Evolutionary conservation across 2,113 vertebrate genomes (phyloP), one percentile per base, ranked within the genome.

Genomic region (Psettodes erumei): DNA sequence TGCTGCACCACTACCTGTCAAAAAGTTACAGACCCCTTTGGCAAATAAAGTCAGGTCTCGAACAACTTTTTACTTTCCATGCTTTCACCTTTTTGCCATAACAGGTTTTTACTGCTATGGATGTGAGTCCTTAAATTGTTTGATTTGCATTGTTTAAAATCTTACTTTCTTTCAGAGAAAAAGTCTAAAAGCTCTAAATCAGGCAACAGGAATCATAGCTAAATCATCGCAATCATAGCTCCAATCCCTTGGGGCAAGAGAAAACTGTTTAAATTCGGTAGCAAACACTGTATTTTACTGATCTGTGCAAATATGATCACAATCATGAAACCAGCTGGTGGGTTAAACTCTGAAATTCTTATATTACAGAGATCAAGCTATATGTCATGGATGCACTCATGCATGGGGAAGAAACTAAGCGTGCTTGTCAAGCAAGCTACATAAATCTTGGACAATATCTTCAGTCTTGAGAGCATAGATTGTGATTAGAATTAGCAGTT

Each of bases 1-100:
- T 28, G 79, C 85, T 82, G 68, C 84, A 88, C 86, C 82, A 66
- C 53, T 30, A 66, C 81, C 86, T 91, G 91, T 91, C 90, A 89
- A 77, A 86, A 89, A 90, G 75, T 89, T 86, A 90, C 84, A 85
- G 51, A 51, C 71, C n/a, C n/a, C 18, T 38, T 80, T 27, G 10
- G 83, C 83, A 90, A 88, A 90, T 86, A 81, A 78, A 86, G 76
- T 60, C 71, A 84, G 53, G 66, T 55, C 71, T 56, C 28, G 79
- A 86, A 74, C 70, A 69, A 28, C 65, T 88, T 76, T 77, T 80
- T 43, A 63, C 79, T 68, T 75, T 77, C 43, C 58, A 28, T 65
- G 53, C 56, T 53, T n/a, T 85, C 62, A 80, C 60, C 68, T 87
- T 84, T 86, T 86, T 83, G 68, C 69, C 37, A 38, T 64, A 79